Conservation (phyloP, 2,888 invertebrate species). For the Barypeithes pellucidus region DNA sequence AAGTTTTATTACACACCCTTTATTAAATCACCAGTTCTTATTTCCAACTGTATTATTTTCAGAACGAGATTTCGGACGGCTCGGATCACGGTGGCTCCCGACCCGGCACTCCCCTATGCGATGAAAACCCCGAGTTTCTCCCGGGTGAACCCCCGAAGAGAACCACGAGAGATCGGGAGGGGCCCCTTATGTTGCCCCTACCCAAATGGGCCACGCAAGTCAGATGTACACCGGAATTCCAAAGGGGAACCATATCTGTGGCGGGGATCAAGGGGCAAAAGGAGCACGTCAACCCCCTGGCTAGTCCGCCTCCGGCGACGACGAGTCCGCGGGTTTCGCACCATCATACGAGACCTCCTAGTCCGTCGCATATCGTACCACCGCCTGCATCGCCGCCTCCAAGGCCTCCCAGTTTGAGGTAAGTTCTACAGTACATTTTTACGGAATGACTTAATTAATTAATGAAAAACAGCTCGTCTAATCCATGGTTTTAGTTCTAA, state of each 20-base stretch:
- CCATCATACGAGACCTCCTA: slow-evolving; percentile 61
- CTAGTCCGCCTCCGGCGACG: slow-evolving; percentile 70
- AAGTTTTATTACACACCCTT: slow-evolving; percentile 17
- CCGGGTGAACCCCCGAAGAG: slow-evolving; percentile 84
- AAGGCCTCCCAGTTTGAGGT: slow-evolving; percentile 78
- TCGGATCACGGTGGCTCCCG: slow-evolving; percentile 81
- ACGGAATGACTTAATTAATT: no score
- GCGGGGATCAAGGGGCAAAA: slow-evolving; percentile 70
- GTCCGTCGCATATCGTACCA: slow-evolving; percentile 65
- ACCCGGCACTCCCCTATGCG: slow-evolving; percentile 89
- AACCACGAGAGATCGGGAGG: slow-evolving; percentile 70
- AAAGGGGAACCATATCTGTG: slow-evolving; percentile 63
- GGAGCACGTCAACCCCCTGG: slow-evolving; percentile 62
- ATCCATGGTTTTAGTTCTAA: slow-evolving; percentile 75
- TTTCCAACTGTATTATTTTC: no score
- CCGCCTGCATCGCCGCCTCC: slow-evolving; percentile 79
- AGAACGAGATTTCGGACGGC: slow-evolving; percentile 63
- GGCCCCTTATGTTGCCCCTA: slow-evolving; percentile 87
- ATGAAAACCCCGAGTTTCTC: slow-evolving; percentile 84
- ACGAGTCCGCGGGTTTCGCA: slow-evolving; percentile 67
- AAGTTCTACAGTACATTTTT: no score
- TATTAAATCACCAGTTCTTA: no score
- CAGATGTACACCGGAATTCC: slow-evolving; percentile 47
- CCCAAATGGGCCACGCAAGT: slow-evolving; percentile 86
- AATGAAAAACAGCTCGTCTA: no score